A percentile compares a stretch with the other conserved stretches of the same genome.
phyloP scores from a whole-genome alignment of 2,113 vertebrate species.

The Prinia subflava region DNA sequence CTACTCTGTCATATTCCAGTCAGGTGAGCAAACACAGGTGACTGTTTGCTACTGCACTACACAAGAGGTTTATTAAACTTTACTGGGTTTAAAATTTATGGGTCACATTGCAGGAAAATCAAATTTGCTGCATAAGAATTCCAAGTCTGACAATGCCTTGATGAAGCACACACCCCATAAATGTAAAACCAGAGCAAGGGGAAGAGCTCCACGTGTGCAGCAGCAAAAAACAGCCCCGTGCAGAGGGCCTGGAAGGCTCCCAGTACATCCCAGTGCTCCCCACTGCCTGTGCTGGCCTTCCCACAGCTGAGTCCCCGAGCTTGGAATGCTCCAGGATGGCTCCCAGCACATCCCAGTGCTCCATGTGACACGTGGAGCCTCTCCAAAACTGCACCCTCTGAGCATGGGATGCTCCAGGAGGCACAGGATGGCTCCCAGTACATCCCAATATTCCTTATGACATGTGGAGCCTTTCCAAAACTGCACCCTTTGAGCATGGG shows the following conservation, averaged over 20 bases:
- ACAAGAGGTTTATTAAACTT: not conserved
- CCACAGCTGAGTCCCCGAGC: not conserved
- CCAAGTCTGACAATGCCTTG: not conserved
- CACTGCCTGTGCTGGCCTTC: not conserved
- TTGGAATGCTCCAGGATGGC: not conserved
- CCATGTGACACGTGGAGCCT: no score
- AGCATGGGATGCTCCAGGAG: not conserved
- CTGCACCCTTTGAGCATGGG: no score
- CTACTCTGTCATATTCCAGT: not conserved
- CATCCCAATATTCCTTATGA: no score
- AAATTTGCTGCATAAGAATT: not conserved
- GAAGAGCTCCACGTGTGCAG: not conserved
- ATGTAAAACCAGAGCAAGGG: not conserved
- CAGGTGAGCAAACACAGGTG: not conserved
- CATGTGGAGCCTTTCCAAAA: no score
- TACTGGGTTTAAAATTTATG: not conserved
- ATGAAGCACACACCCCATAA: accelerated
- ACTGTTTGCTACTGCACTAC: not conserved
- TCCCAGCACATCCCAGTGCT: not conserved
- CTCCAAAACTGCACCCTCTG: not conserved
- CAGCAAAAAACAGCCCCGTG: not conserved
- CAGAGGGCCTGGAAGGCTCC: not conserved
- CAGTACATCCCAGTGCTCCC: no score
- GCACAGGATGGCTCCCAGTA: not conserved
- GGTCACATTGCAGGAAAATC: not conserved